Evolutionary conservation across 1,140 invertebrate genomes (phyloP).

Genomic region (Monochamus saltuarius): DNA sequence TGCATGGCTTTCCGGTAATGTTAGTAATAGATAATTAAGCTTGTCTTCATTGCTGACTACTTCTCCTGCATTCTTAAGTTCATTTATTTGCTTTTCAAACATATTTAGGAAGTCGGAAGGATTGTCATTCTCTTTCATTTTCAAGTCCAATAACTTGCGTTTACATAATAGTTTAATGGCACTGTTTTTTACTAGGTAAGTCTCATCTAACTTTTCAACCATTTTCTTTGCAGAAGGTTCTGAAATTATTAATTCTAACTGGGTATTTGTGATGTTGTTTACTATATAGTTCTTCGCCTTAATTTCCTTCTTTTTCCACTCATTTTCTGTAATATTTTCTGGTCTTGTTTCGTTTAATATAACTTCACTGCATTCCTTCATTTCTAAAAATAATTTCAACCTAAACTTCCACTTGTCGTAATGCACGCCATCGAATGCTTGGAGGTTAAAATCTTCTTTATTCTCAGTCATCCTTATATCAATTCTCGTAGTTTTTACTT

Average conservation of each 20-base stretch:
- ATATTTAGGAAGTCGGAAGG: constrained; percentile 8
- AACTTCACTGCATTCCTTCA: too few species aligned
- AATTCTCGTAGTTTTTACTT: too few species aligned
- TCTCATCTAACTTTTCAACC: not conserved
- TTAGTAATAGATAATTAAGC: constrained; percentile 19
- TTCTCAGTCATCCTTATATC: not conserved
- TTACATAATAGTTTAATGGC: constrained; percentile 2
- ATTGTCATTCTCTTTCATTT: constrained; percentile 19
- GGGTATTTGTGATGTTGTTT: not conserved
- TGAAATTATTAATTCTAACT: constrained; percentile 9
- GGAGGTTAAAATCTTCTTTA: not conserved
- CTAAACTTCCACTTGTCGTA: too few species aligned
- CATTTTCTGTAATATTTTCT: not conserved
- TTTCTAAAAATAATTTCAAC: too few species aligned
- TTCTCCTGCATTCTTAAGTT: constrained; percentile 16
- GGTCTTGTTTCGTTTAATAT: too few species aligned
- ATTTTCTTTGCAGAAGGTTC: not conserved
- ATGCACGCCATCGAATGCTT: not conserved
- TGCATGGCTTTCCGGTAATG: constrained; percentile 12
- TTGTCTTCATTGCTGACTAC: not conserved
- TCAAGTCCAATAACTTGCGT: constrained; percentile 2
- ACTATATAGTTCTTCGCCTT: not conserved
- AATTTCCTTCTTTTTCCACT: not conserved
- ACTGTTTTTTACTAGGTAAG: not conserved
- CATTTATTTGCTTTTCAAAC: constrained; percentile 21